phyloP scores from a whole-genome alignment of 2,113 vertebrate species.

The Zosterops hypoxanthus region DNA sequence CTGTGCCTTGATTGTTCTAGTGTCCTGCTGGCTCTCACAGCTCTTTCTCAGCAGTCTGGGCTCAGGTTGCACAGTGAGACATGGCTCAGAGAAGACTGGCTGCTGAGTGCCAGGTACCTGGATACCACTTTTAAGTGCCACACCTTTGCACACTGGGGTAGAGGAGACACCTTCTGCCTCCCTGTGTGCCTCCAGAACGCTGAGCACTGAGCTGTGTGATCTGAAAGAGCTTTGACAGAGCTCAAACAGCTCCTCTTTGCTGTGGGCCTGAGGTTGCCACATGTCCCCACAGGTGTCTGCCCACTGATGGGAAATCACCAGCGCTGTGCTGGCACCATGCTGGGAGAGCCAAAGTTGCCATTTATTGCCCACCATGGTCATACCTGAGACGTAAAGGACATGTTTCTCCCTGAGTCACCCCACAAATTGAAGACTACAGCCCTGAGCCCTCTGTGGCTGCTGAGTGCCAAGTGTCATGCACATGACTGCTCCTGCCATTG shows the following conservation, averaged over 20 bases:
- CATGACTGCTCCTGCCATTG: background rate
- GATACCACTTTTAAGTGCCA: background rate
- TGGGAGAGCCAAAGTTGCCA: background rate
- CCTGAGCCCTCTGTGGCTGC: background rate
- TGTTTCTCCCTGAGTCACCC: fast-evolving
- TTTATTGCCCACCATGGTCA: background rate
- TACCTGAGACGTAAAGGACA: background rate
- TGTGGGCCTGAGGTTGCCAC: fast-evolving
- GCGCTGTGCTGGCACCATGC: background rate
- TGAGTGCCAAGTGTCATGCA: background rate
- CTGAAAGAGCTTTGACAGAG: background rate
- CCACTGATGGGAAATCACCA: background rate
- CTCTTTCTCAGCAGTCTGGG: background rate
- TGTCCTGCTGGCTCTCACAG: background rate
- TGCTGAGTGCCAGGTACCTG: background rate
- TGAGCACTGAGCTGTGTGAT: background rate
- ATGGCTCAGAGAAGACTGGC: fast-evolving
- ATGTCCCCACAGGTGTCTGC: background rate
- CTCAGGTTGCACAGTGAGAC: background rate
- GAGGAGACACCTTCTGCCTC: background rate
- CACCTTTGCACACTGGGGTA: background rate
- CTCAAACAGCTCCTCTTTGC: background rate
- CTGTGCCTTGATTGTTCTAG: background rate
- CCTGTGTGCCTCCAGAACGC: fast-evolving
- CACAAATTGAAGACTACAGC: background rate